These are phyloP conservation scores for Nomada flava DNA, from an alignment of 2,888 invertebrate genomes.

Conservation along the genomic window DNA sequence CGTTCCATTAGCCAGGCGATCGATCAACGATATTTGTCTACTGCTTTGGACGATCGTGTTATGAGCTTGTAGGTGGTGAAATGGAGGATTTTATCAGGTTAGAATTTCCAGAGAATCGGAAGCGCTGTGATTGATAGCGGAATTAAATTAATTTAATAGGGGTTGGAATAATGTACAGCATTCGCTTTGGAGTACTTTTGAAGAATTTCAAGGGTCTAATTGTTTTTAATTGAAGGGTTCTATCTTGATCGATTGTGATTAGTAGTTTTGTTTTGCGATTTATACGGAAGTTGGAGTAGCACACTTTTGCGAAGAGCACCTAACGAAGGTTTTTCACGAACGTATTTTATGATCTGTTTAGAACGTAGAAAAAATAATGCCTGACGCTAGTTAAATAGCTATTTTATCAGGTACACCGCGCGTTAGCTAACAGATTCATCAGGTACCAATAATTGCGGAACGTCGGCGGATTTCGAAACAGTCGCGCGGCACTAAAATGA, in stretches of 20 bases:
- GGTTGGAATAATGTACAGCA: too few species aligned
- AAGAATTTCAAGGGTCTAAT: too few species aligned
- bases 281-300: too few species aligned
- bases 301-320: too few species aligned
- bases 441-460: conserved; percentile 46
- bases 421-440: conserved; percentile 48
- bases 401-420: conserved; percentile 24
- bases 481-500: conserved; percentile 36
- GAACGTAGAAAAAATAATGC: background rate
- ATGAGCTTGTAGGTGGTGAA: background rate
- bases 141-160: too few species aligned
- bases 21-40: conserved; percentile 13
- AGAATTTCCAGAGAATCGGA: background rate
- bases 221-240: too few species aligned
- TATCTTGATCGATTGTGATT: too few species aligned
- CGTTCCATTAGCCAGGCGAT: background rate
- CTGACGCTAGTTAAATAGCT: conserved; percentile 12
- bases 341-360: background rate
- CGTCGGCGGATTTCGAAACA: conserved; percentile 47
- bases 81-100: background rate
- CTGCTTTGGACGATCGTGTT: background rate
- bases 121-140: too few species aligned
- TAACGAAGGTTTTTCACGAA: background rate
- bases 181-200: too few species aligned
- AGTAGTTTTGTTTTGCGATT: too few species aligned